These are phyloP conservation scores for Oreochromis tanganicae DNA, from an alignment of 2,113 vertebrate genomes.

Conservation along the genomic window DNA sequence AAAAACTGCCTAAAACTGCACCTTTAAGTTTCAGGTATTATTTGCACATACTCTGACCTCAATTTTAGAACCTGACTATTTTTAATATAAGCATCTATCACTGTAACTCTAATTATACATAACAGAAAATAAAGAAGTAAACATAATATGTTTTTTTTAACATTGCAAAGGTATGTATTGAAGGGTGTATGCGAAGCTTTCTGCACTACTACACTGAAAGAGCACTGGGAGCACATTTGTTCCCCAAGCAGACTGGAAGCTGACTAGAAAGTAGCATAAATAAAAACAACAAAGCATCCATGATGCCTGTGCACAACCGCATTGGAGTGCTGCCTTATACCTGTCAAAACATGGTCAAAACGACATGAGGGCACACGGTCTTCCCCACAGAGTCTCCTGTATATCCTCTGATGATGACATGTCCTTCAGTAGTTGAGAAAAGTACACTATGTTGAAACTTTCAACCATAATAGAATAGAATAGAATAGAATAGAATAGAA, in stretches of 20 bases:
- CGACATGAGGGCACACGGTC: not conserved
- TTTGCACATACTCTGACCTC: not conserved
- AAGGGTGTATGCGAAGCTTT: not conserved
- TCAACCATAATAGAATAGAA: not conserved
- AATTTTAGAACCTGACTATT: not conserved
- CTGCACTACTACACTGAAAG: not conserved
- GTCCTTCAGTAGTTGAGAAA: not conserved
- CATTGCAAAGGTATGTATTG: not conserved
- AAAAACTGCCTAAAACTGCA: not conserved
- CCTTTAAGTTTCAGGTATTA: not conserved
- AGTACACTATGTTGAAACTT: not conserved
- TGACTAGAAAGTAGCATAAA: not conserved
- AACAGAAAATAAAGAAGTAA: not conserved
- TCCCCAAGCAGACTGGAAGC: not conserved
- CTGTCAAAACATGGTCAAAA: not conserved
- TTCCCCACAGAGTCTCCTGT: not conserved
- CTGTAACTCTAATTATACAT: not conserved
- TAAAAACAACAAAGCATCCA: not conserved
- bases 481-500: no score
- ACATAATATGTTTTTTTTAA: not conserved
- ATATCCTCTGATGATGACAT: not conserved
- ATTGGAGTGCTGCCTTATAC: not conserved
- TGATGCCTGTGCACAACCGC: not conserved
- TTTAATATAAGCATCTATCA: not conserved
- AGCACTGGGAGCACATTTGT: not conserved